A percentile compares a stretch with the other conserved stretches of the same genome.
These are phyloP conservation scores for Tinamus major DNA, from an alignment of 2,797 vertebrate genomes.

Conservation along the genomic window DNA sequence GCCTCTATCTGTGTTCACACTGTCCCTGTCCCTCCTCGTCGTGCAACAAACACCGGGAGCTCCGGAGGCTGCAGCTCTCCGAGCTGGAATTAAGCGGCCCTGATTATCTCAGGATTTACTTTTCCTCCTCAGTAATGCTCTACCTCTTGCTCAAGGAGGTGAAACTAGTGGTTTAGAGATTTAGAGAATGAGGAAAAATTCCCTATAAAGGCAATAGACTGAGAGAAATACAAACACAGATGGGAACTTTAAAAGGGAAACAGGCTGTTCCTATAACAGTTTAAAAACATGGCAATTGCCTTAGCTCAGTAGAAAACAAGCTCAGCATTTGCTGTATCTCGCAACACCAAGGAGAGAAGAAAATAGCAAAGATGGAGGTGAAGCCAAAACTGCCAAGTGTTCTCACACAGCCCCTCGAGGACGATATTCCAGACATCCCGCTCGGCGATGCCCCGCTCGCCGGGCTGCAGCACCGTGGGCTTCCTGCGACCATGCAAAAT, in stretches of 20 bases:
- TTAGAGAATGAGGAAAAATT: constrained; percentile 59
- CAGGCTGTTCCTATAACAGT: constrained; percentile 62
- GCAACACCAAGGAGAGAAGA: constrained; percentile 3
- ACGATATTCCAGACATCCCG: neutral
- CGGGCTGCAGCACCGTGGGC: constrained; percentile 58
- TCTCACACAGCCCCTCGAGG: neutral
- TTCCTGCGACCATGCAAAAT: constrained; percentile 69
- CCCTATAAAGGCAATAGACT: constrained; percentile 67
- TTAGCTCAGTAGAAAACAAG: constrained; percentile 53
- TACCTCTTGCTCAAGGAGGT: constrained; percentile 73
- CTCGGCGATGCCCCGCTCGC: neutral
- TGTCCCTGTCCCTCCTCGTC: constrained; percentile 4
- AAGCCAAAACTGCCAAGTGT: constrained; percentile 32
- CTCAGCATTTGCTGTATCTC: constrained; percentile 30
- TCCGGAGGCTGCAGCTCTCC: constrained; percentile 12
- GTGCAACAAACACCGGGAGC: neutral
- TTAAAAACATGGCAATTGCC: constrained; percentile 67
- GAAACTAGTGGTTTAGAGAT: constrained; percentile 73
- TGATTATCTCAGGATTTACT: constrained; percentile 73
- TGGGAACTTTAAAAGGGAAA: constrained; percentile 62
- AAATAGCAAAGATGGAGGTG: constrained; percentile 33
- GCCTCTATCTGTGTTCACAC: neutral
- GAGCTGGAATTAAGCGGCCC: constrained; percentile 51
- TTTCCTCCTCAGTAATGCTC: constrained; percentile 63
- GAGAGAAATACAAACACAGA: constrained; percentile 60